Evolutionary conservation across 2,888 invertebrate species (phyloP), one percentile per base, ranked within the genome.

Genomic region (Leptinotarsa peninsularis): DNA sequence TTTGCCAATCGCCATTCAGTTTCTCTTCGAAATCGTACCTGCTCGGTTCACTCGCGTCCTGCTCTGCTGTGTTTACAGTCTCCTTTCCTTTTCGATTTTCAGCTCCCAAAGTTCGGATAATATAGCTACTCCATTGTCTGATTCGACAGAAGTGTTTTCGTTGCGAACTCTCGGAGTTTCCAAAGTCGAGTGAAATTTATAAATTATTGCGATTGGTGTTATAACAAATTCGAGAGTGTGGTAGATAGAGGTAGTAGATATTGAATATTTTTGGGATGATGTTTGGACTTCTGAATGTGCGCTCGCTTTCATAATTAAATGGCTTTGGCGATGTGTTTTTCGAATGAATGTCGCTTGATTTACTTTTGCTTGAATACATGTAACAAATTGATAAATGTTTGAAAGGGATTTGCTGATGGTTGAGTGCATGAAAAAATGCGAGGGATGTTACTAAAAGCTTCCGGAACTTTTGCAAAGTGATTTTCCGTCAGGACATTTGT

Each of bases 1-100:
- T 23, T 54, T 49, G 50, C 66, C 63, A 71, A 21, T 54, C 56
- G 50, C 66, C 63, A 71, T 72, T 78, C 78, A 78, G 78, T 78
- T 78, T 76, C 73, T 71, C 75, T 70, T 23, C 52, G 76, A 72
- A 72, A 60, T 72, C 76, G 74, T 70, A 76, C 71, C 75, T 73
- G 75, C 56, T 70, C 76, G 76, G 66, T 71, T 76, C 70, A 70
- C 18, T 27, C 70, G 49, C 49, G 60, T 60, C 33, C 67, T 66
- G 67, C 63, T 60, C 49, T 71, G 50, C 58, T 56, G 49, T 60
- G n/a, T 75, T 71, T 54, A 21, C 33, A 50, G 33, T n/a, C 15
- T 60, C 10, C 52, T 70, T 56, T 73, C 69, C 50, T 69, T 63
- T 74, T 43, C 27, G 66, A 18, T 21, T 69, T 70, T 66, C 60